phyloP scores from a whole-genome alignment of 23 tunicate species.

The Halocynthia aurantium region DNA sequence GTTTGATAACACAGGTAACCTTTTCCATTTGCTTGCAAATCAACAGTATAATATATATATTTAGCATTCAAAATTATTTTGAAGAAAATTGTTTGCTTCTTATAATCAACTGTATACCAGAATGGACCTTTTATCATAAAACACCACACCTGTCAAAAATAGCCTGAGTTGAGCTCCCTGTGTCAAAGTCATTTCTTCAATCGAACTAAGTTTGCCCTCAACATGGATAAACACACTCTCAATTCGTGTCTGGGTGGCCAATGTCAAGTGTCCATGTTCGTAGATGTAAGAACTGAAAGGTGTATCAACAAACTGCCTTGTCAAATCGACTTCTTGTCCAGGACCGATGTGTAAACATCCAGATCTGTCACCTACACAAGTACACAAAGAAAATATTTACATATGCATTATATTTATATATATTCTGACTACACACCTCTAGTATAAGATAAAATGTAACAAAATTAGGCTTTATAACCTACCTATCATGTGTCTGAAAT shows the following conservation, averaged over 20 bases:
- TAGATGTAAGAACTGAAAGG: conserved; percentile 29
- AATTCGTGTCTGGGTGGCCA: conserved; percentile 1
- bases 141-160: conserved; percentile 19
- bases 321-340: conserved; percentile 18
- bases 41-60: too few relatives aligned
- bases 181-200: conserved; percentile 20
- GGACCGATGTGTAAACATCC: conserved; percentile 21
- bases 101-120: too few relatives aligned
- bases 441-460: too few relatives aligned
- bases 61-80: too few relatives aligned
- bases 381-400: background rate
- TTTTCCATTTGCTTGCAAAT: too few relatives aligned
- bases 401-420: background rate
- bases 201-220: conserved; percentile 23
- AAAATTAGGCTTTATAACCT: background rate
- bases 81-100: too few relatives aligned
- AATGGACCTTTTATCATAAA: too few relatives aligned
- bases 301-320: conserved; percentile 18
- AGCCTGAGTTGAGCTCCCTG: conserved; percentile 1
- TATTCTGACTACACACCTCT: too few relatives aligned
- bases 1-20: too few relatives aligned
- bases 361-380: conserved; percentile 14
- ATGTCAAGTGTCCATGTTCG: conserved; percentile 16
- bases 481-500: conserved; percentile 27
- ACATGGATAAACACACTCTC: conserved; percentile 21